phyloP scores from a whole-genome alignment of 2,888 invertebrate genomes.

The Aradus depressus region DNA sequence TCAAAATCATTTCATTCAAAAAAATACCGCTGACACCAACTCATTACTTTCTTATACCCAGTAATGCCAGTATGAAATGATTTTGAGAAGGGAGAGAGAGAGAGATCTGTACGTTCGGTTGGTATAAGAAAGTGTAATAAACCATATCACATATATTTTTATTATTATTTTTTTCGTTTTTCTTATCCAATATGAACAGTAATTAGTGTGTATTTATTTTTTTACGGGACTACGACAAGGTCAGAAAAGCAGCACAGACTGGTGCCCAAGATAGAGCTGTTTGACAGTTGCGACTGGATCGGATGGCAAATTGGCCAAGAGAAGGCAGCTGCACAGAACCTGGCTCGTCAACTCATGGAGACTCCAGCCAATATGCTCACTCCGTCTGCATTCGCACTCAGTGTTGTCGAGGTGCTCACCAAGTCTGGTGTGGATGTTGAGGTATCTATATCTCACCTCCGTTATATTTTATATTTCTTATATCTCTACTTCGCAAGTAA shows the following conservation, averaged over 20 bases:
- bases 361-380: conserved; percentile 69
- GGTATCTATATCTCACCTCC: conserved; percentile 33
- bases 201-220: too few relatives aligned
- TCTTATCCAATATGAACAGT: too few relatives aligned
- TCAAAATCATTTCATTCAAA: too few relatives aligned
- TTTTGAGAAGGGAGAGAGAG: too few relatives aligned
- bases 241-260: conserved; percentile 38
- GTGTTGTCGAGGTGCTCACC: conserved; percentile 46
- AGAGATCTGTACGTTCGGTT: too few relatives aligned
- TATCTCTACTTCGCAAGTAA: too few relatives aligned
- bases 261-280: conserved; percentile 43
- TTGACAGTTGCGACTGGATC: conserved; percentile 52
- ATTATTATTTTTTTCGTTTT: too few relatives aligned
- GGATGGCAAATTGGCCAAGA: conserved; percentile 61
- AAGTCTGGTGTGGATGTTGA: conserved; percentile 50
- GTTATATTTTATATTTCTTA: background rate
- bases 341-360: conserved; percentile 65
- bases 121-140: too few relatives aligned
- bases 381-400: conserved; percentile 64
- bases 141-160: too few relatives aligned
- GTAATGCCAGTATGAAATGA: too few relatives aligned
- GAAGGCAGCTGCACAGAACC: conserved; percentile 68
- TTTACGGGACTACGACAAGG: conserved; percentile 50
- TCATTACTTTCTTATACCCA: too few relatives aligned
- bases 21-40: too few relatives aligned